These are phyloP conservation scores for Bombylius discolor DNA, from an alignment of 2,888 invertebrate species.

Conservation along the genomic window DNA sequence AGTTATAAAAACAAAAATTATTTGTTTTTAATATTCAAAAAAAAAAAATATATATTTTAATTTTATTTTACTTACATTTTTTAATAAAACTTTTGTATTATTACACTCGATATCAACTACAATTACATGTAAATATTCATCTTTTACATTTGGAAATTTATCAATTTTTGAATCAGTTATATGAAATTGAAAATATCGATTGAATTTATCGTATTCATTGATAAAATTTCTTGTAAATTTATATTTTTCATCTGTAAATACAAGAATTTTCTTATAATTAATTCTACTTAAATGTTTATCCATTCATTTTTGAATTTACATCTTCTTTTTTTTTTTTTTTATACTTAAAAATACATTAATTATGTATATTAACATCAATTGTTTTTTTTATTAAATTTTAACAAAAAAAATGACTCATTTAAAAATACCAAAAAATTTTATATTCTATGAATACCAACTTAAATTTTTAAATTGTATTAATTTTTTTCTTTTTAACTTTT, in stretches of 20 bases:
- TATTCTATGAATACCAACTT: too few relatives aligned
- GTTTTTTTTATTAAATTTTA: too few relatives aligned
- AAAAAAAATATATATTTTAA: neutral
- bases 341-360: too few relatives aligned
- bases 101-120: conserved; percentile 18
- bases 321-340: too few relatives aligned
- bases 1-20: neutral
- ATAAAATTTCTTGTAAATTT: neutral
- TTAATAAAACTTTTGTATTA: conserved; percentile 7
- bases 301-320: too few relatives aligned
- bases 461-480: too few relatives aligned
- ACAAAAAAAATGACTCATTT: too few relatives aligned
- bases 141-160: conserved; percentile 15
- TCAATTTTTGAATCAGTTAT: conserved; percentile 10
- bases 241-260: conserved; percentile 2
- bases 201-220: conserved; percentile 4
- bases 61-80: conserved; percentile 6
- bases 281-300: too few relatives aligned
- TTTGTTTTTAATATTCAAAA: neutral
- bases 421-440: too few relatives aligned
- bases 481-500: neutral
- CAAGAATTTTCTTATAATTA: too few relatives aligned
- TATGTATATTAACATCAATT: too few relatives aligned
- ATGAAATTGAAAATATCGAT: conserved; percentile 13
- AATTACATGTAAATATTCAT: conserved; percentile 18